Evolutionary conservation across 2,797 vertebrate genomes (phyloP).

Genomic region (Trachops cirrhosus): DNA sequence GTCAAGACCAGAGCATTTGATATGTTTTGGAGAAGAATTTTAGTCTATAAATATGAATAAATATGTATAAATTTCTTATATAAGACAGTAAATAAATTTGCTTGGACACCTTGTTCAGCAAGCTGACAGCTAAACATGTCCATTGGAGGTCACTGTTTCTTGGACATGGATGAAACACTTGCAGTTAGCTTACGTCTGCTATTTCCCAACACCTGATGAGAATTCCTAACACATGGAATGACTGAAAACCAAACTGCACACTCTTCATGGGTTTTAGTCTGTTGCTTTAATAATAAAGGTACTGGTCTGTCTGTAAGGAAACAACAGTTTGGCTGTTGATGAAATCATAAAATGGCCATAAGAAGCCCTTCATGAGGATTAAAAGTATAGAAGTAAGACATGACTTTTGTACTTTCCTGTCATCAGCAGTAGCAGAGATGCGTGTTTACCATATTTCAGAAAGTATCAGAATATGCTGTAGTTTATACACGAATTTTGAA

Average conservation of each 20-base stretch:
- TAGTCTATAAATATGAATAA: slow-evolving; percentile 47
- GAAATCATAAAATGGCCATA: slow-evolving; percentile 76
- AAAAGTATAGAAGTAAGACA: slow-evolving; percentile 32
- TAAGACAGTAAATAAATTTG: slow-evolving; percentile 46
- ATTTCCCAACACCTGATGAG: slow-evolving; percentile 82
- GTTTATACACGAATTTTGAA: slow-evolving; percentile 3
- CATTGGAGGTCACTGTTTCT: slow-evolving; percentile 69
- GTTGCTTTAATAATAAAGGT: slow-evolving; percentile 82
- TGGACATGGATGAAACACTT: slow-evolving; percentile 71
- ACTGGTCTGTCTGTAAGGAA: slow-evolving; percentile 78
- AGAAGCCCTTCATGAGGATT: slow-evolving; percentile 68
- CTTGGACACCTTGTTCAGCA: slow-evolving; percentile 48
- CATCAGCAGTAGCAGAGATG: neutral
- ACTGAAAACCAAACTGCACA: slow-evolving; percentile 78
- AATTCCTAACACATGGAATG: slow-evolving; percentile 83
- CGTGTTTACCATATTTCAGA: neutral
- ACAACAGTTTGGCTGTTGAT: slow-evolving; percentile 78
- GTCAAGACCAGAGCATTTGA: neutral
- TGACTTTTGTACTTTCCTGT: neutral
- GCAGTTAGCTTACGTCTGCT: slow-evolving; percentile 72
- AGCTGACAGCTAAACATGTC: slow-evolving; percentile 53
- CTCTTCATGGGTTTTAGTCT: slow-evolving; percentile 78
- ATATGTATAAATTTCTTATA: neutral
- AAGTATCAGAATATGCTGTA: neutral
- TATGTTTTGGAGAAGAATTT: slow-evolving; percentile 19